Base-by-base conservation (phyloP, 2,888 invertebrate genomes). In the Lasioglossum leucozonium region DNA sequence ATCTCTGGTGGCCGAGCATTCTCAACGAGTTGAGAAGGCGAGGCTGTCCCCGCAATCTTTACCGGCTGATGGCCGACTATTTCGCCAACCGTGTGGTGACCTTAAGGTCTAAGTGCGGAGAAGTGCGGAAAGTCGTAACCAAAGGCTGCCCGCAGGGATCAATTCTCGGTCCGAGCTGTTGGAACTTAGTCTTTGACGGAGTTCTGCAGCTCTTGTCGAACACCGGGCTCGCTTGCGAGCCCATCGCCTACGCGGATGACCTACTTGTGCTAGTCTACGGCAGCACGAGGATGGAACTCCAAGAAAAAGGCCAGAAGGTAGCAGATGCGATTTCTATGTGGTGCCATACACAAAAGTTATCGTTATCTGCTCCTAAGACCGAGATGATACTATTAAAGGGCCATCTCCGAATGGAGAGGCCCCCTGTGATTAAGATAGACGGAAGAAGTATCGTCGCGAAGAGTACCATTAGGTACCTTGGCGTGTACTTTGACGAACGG, bases 81-180 rank as follows among this genome's bases (percentile, higher is more conserved):
- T 44, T 44, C 44, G 11, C 44, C 44, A 44, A 44, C 51, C 51
- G 22, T 22, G 22, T 22, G 1, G 22, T 51, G 51, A 8, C 22
- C 8, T 6, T 51, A 22, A 4, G 0, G 22, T 51, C 51, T 0
- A 22, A 22, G 0, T 6, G 6, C 51, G 51, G 51, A 6, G 22
- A 6, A 51, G 76, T 47, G 30, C 0, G 34, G 18, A 76, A 65
- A 44, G 42, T 44, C 8, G 75, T 76, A 11, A 34, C 75, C 42
- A 76, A 67, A 44, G 75, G 75, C 4, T 76, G 65, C 22, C 75
- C 65, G 4, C 65, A 76, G 44, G 47, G 75, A 10, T 76, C 75
- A 1, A 65, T 76, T 6, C 75, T 76, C 62, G 75, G 75, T 44
- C 75, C 42, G 11, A 42, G 42, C 16, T 40, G 42, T 26, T 71